A percentile compares a stretch with the other conserved stretches of the same genome.
phyloP scores from a whole-genome alignment of 2,888 invertebrate genomes.

The Acanthococcus lagerstroemiae region DNA sequence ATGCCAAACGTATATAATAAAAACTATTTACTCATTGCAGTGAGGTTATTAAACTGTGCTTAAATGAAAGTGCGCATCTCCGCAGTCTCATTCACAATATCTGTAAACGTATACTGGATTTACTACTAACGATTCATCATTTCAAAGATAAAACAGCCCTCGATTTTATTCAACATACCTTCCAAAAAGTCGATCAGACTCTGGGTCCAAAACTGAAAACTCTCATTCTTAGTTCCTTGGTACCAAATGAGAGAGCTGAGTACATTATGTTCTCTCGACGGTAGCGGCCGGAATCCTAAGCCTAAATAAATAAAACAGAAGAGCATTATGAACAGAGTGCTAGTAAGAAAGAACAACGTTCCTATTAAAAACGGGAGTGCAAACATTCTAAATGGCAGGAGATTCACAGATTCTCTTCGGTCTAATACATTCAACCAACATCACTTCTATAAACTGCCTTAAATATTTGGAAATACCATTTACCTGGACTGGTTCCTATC shows the following conservation, averaged over 20 bases:
- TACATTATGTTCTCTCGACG: neutral
- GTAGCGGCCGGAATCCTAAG: conserved; percentile 1
- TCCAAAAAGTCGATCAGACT: neutral
- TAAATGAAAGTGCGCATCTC: too few relatives aligned
- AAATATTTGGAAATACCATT: neutral
- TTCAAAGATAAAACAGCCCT: too few relatives aligned
- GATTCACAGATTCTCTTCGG: too few relatives aligned
- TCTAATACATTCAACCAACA: neutral
- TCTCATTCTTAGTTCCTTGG: neutral
- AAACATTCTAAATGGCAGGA: too few relatives aligned
- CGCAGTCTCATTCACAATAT: too few relatives aligned
- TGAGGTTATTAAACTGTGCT: too few relatives aligned
- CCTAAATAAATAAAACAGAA: neutral
- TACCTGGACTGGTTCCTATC: conserved; percentile 88
- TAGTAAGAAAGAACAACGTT: too few relatives aligned
- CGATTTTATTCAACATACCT: neutral
- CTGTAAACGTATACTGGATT: too few relatives aligned
- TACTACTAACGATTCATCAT: too few relatives aligned
- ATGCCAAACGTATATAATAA: too few relatives aligned
- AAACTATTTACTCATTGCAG: too few relatives aligned
- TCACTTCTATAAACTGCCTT: neutral
- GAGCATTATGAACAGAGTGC: neutral
- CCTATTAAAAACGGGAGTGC: too few relatives aligned
- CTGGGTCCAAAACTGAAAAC: neutral
- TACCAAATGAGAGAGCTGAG: conserved; percentile 8